These are phyloP conservation scores for Zophobas morio DNA, from an alignment of 1,140 invertebrate genomes.

Conservation along the genomic window DNA sequence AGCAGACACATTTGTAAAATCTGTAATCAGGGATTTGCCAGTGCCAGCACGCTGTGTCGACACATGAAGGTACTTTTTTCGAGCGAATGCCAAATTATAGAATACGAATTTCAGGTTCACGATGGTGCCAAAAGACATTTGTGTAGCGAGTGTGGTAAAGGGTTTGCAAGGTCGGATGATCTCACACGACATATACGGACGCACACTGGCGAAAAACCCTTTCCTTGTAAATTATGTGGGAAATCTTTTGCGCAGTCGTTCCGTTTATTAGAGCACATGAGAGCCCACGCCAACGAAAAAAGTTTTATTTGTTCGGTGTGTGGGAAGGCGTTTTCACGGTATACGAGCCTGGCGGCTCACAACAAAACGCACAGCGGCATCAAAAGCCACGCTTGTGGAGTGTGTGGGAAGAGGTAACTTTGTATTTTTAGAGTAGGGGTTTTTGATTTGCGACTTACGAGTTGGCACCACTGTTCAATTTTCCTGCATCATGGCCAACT, in stretches of 20 bases:
- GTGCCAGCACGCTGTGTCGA: conserved; percentile 67
- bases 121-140: conserved; percentile 73
- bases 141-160: conserved; percentile 74
- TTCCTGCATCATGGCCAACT: no score
- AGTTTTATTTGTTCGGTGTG: conserved; percentile 75
- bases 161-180: conserved; percentile 68
- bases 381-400: conserved; percentile 63
- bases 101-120: conserved; percentile 54
- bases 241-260: conserved; percentile 66
- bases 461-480: no score
- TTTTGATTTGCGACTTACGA: no score
- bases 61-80: conserved; percentile 62
- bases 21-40: conserved; percentile 69
- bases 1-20: conserved; percentile 66
- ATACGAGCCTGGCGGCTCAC: conserved; percentile 66
- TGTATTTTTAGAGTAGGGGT: not conserved
- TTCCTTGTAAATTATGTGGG: conserved; percentile 73
- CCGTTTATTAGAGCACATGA: conserved; percentile 74
- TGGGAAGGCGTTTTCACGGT: conserved; percentile 67
- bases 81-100: conserved; percentile 4
- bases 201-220: conserved; percentile 74
- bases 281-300: conserved; percentile 76
- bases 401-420: conserved; percentile 64
- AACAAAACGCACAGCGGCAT: conserved; percentile 66
- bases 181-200: conserved; percentile 71